These are phyloP conservation scores for Phaenicophaeus curvirostris DNA, from an alignment of 2,797 vertebrate genomes.

Conservation along the genomic window DNA sequence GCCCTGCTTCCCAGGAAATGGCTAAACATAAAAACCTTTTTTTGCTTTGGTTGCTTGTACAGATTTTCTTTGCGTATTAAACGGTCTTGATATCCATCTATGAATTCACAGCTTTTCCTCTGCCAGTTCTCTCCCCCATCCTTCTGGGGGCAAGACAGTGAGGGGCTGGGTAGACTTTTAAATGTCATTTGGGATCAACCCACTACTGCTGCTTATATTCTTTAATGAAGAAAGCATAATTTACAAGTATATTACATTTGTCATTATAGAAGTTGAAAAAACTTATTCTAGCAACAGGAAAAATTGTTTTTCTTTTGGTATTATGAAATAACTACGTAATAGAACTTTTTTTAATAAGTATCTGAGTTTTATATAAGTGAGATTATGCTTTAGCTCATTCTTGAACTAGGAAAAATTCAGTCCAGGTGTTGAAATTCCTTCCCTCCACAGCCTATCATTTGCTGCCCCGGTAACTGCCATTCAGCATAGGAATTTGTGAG, in stretches of 20 bases:
- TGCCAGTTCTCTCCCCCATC: not conserved
- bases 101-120: not conserved
- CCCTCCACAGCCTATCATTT: not conserved
- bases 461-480: not conserved
- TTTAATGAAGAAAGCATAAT: slow-evolving; percentile 4
- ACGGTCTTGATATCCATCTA: not conserved
- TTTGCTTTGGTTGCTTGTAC: not conserved
- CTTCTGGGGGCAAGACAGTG: accelerated
- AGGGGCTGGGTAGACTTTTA: not conserved
- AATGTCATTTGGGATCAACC: not conserved
- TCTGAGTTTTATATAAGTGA: not conserved
- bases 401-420: not conserved
- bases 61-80: no score
- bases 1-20: not conserved
- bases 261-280: slow-evolving; percentile 4
- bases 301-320: not conserved
- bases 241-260: not conserved
- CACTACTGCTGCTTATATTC: not conserved
- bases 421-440: not conserved
- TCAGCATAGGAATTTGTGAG: not conserved
- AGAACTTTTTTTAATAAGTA: not conserved
- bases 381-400: not conserved
- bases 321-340: slow-evolving; percentile 1
- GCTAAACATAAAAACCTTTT: not conserved
- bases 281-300: not conserved